Evolutionary conservation across 2,797 vertebrate species (phyloP), one percentile per base, ranked within the genome.

Genomic region (Enteromius mattozi): DNA sequence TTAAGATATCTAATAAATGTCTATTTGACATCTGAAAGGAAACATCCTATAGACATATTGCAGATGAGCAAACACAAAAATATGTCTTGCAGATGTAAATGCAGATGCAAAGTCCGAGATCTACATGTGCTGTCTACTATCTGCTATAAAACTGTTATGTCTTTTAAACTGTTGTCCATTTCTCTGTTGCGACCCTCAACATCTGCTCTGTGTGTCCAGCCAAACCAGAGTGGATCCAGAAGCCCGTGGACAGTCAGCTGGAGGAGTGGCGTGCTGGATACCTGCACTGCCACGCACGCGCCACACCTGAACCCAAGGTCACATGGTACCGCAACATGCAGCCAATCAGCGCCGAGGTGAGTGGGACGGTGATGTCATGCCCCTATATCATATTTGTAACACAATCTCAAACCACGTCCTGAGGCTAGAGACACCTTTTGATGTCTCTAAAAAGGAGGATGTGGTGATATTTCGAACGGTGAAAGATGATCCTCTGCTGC

Each of bases 251-350:
- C 89, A 96, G 95, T 88, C 92, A 95, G 59, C 88, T 97, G 86
- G 95, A 96, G 86, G 96, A 97, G 87, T 95, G 96, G 56, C 96
- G 94, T 59, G 93, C 96, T 0, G 96, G 96, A 42, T 96, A 94
- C 83, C 90, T 97, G 80, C 96, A 97, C 87, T 97, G 96, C 84
- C 92, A 94, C 78, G 95, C 95, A 35, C 94, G 90, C 12, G 95
- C 95, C 49, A 96, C 93, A 0, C 94, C 95, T 10, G 94, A 95
- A 30, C 96, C 96, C 51, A 90, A 90, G 0, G 91, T 97, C 84
- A 92, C 92, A 78, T 97, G 96, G 96, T 96, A 94, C 87, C 94
- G 96, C 85, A 96, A 95, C 0, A 92, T 92, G 2, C 87, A 93
- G 89, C 95, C 94, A 80, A 95, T 97, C 90, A 83, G 3, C 2